These are phyloP conservation scores for Agrilus biguttatus DNA, from an alignment of 2,888 invertebrate species.

Conservation along the genomic window DNA sequence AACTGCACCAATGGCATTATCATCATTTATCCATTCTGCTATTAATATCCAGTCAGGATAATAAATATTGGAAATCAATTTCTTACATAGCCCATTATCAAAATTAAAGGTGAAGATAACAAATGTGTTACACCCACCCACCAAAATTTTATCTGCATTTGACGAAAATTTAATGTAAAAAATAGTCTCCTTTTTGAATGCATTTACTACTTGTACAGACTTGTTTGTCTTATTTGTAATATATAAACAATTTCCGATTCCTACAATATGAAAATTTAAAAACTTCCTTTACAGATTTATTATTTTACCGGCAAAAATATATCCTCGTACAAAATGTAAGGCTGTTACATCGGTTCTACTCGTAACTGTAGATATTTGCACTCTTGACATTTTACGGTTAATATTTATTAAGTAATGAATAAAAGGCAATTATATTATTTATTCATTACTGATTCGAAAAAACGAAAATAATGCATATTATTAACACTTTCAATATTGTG, in stretches of 20 bases:
- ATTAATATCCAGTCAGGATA: constrained; percentile 54
- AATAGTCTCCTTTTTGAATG: constrained; percentile 39
- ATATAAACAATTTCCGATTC: constrained; percentile 13
- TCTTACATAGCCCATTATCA: constrained; percentile 12
- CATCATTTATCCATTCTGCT: constrained; percentile 35
- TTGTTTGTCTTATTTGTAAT: constrained; percentile 17
- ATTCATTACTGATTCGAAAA: no score
- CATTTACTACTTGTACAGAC: constrained; percentile 15
- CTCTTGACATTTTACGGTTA: no score
- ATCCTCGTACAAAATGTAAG: constrained; percentile 30
- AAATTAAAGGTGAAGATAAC: constrained; percentile 17
- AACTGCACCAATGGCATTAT: constrained; percentile 37
- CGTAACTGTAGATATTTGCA: no score
- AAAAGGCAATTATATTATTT: no score
- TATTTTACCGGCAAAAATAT: constrained; percentile 33
- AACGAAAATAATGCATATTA: no score
- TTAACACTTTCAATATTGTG: no score
- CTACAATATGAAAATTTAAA: not conserved
- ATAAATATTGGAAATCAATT: constrained; percentile 15
- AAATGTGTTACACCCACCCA: constrained; percentile 44
- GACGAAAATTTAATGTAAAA: constrained; percentile 36
- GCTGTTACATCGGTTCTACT: constrained; percentile 35
- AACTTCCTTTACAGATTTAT: not conserved
- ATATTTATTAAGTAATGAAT: no score
- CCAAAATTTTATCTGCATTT: constrained; percentile 25